Percentiles rank a stretch among this genome's conserved stretches.
Evolutionary conservation across 2,888 invertebrate genomes (phyloP).

Genomic region (Balanococcus diminutus): DNA sequence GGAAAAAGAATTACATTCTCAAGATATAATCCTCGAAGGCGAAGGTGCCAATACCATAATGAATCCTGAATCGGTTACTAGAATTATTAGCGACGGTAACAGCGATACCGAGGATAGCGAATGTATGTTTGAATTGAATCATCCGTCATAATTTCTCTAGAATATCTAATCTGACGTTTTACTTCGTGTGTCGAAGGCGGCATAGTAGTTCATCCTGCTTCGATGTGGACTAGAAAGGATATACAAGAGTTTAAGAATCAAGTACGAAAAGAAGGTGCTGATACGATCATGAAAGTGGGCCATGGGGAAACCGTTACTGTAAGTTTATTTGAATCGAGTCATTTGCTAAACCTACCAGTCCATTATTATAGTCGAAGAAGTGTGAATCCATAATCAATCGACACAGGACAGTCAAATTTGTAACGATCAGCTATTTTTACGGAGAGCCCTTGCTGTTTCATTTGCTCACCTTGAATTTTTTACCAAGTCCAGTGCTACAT

Average conservation of each 20-base stretch:
- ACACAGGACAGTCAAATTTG: too few relatives aligned
- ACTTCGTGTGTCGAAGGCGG: too few relatives aligned
- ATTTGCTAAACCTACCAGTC: background rate
- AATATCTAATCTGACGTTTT: too few relatives aligned
- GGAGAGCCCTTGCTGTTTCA: too few relatives aligned
- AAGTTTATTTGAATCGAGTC: too few relatives aligned
- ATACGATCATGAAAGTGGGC: conserved; percentile 89
- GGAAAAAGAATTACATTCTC: background rate
- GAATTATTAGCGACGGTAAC: conserved; percentile 49
- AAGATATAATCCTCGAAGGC: conserved; percentile 39
- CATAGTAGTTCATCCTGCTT: conserved; percentile 71
- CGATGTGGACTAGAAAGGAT: conserved; percentile 95
- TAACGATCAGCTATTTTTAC: too few relatives aligned
- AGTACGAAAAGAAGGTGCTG: conserved; percentile 78
- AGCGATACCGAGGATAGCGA: conserved; percentile 54
- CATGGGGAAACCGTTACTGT: conserved; percentile 98
- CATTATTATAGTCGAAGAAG: too few relatives aligned
- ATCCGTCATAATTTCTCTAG: too few relatives aligned
- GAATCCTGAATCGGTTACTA: conserved; percentile 50
- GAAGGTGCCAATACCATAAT: conserved; percentile 34
- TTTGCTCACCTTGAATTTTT: too few relatives aligned
- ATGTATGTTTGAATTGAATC: background rate
- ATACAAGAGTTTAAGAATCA: conserved; percentile 89
- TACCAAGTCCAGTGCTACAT: too few relatives aligned
- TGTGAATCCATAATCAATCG: too few relatives aligned